Conservation (phyloP, 2,113 vertebrate species). For the Istiophorus platypterus region DNA sequence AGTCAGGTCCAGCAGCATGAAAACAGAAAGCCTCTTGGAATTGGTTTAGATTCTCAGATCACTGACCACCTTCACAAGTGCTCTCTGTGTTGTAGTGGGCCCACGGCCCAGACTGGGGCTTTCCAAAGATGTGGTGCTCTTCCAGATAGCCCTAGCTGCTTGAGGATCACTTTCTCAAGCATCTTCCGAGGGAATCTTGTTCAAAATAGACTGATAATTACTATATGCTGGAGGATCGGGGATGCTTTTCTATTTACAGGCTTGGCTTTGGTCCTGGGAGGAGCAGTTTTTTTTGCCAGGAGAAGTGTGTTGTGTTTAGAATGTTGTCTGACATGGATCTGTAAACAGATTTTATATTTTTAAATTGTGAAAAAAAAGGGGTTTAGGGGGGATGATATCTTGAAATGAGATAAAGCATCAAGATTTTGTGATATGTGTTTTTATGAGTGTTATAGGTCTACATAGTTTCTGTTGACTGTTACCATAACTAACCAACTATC, state of each 20-base stretch:
- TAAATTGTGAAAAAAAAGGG: not conserved
- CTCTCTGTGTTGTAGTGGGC: slow-evolving; percentile 34
- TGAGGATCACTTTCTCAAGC: slow-evolving; percentile 28
- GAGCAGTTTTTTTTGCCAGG: slow-evolving; percentile 12
- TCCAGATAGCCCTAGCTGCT: slow-evolving; percentile 35
- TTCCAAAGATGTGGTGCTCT: slow-evolving; percentile 29
- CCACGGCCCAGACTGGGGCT: slow-evolving; percentile 14
- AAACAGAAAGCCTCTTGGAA: slow-evolving; percentile 37
- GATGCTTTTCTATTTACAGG: slow-evolving; percentile 25
- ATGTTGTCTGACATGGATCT: slow-evolving; percentile 3
- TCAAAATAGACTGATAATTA: slow-evolving; percentile 41
- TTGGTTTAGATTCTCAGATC: slow-evolving; percentile 35
- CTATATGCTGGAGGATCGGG: not conserved
- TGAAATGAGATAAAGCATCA: not conserved
- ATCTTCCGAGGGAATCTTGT: slow-evolving; percentile 28
- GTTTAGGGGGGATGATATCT: not conserved
- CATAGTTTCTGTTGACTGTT: not conserved
- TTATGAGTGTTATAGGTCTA: not conserved
- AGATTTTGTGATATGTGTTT: not conserved
- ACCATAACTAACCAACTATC: no score
- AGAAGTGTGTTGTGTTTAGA: not conserved
- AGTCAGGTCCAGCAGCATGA: slow-evolving; percentile 22
- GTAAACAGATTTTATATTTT: not conserved
- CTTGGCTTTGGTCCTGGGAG: slow-evolving; percentile 12
- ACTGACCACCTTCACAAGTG: slow-evolving; percentile 38